These are phyloP conservation scores for Bothrops jararaca DNA, from an alignment of 2,113 vertebrate genomes.

Conservation along the genomic window DNA sequence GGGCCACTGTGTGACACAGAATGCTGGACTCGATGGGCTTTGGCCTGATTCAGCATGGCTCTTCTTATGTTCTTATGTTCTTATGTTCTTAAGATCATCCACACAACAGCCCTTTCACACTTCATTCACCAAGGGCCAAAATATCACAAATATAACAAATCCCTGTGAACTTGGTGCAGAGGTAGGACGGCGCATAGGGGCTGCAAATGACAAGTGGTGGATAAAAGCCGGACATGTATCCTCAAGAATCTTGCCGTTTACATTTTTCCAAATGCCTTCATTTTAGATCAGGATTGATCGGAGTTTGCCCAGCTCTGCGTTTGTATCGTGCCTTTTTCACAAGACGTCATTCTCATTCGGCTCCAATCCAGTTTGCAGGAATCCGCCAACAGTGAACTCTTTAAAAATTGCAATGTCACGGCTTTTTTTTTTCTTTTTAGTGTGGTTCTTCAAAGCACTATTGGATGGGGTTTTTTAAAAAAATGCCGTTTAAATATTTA, in stretches of 20 bases:
- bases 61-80: too few relatives aligned
- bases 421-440: not conserved
- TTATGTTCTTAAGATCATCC: too few relatives aligned
- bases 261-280: not conserved
- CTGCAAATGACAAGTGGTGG: not conserved
- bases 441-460: not conserved
- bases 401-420: not conserved
- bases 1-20: too few relatives aligned
- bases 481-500: not conserved
- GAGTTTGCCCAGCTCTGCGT: too few relatives aligned
- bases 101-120: not conserved
- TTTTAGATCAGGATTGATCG: too few relatives aligned
- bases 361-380: not conserved
- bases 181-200: not conserved
- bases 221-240: not conserved
- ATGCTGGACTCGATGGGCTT: too few relatives aligned
- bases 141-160: not conserved
- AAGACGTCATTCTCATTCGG: too few relatives aligned
- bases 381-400: not conserved
- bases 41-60: too few relatives aligned
- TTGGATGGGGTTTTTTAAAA: not conserved
- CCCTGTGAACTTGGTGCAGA: not conserved
- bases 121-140: not conserved
- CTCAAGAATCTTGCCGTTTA: not conserved
- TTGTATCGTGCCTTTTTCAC: too few relatives aligned